Conservation (phyloP, 2,113 vertebrate genomes). For the Neodon shergylaensis region DNA sequence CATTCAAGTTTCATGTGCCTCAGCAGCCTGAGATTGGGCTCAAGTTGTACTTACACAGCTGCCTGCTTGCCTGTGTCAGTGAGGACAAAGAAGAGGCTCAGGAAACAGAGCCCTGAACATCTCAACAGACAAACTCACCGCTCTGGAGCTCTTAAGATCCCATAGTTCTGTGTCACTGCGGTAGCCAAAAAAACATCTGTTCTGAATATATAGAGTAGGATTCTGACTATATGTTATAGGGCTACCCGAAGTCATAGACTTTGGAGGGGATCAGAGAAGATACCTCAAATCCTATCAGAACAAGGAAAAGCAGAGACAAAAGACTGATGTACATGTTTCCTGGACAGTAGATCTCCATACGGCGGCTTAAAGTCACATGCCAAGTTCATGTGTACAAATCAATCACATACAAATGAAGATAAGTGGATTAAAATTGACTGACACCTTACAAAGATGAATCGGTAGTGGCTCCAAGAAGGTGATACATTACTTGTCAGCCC, state of each 20-base stretch:
- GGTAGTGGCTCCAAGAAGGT: background rate
- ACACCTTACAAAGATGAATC: background rate
- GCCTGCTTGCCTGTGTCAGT: conserved; percentile 51
- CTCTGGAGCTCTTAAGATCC: background rate
- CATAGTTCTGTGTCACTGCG: background rate
- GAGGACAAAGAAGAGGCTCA: conserved; percentile 13
- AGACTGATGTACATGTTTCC: background rate
- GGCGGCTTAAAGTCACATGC: background rate
- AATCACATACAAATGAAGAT: background rate
- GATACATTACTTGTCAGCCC: background rate
- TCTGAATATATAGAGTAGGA: background rate
- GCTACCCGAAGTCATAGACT: background rate
- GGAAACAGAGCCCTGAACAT: conserved; percentile 28
- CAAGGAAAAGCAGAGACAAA: background rate
- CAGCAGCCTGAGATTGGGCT: conserved; percentile 76
- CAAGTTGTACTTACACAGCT: conserved; percentile 73
- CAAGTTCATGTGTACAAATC: background rate
- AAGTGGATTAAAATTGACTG: background rate
- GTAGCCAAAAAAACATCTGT: conserved; percentile 8
- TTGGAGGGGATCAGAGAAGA: background rate
- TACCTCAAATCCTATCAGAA: background rate
- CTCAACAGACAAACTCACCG: background rate
- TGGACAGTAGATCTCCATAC: background rate
- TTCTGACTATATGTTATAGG: background rate
- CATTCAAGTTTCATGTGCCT: conserved; percentile 73